phyloP scores from a whole-genome alignment of 2,113 vertebrate genomes.

The Seriola quinqueradiata region DNA sequence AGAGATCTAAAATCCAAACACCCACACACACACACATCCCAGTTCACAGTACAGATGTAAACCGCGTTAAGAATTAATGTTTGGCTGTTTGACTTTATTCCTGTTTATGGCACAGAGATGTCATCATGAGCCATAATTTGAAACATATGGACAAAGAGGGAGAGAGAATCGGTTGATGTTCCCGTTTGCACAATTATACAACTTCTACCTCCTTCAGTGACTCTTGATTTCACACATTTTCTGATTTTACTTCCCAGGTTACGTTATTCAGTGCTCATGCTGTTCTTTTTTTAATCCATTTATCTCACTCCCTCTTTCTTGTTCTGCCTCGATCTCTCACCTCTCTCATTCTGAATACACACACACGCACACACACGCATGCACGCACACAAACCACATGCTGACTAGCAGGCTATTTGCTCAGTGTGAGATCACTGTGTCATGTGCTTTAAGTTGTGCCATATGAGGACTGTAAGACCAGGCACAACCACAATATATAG shows the following conservation, averaged over 20 bases:
- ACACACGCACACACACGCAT: neutral
- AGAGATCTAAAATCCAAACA: conserved; percentile 22
- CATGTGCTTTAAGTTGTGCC: conserved; percentile 73
- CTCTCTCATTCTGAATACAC: conserved; percentile 21
- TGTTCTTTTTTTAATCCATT: neutral
- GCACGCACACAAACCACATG: conserved; percentile 55
- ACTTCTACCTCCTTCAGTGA: conserved; percentile 13
- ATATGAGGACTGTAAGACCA: conserved; percentile 71
- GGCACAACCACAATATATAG: conserved; percentile 62
- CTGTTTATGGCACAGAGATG: conserved; percentile 59
- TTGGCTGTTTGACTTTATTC: conserved; percentile 54
- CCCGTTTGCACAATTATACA: conserved; percentile 41
- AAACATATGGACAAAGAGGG: conserved; percentile 57
- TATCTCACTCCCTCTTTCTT: neutral
- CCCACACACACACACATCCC: conserved; percentile 1
- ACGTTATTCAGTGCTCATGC: neutral
- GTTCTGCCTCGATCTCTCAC: conserved; percentile 13
- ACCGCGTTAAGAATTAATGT: conserved; percentile 56
- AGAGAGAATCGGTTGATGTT: conserved; percentile 6
- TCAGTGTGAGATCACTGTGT: conserved; percentile 73
- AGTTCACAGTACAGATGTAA: conserved; percentile 46
- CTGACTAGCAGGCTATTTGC: conserved; percentile 51
- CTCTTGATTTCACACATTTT: neutral
- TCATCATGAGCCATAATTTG: conserved; percentile 62
- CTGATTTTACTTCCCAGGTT: neutral